Evolutionary conservation across 2,888 invertebrate species (phyloP), one percentile per base, ranked within the genome.

Genomic region (Andricus quercusramuli): DNA sequence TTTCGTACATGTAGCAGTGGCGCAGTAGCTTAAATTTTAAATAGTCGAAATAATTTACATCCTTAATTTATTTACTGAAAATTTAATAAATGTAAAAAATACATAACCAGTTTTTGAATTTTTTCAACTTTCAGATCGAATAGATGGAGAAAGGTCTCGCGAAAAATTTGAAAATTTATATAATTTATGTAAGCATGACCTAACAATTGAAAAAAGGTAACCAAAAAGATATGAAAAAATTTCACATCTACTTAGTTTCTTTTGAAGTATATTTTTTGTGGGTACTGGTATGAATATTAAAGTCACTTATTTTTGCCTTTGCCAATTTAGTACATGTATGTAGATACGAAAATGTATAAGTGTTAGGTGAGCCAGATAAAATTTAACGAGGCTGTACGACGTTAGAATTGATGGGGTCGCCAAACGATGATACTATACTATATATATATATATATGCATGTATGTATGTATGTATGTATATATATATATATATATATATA

Each of bases 351-450:
- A 67, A 65, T 78, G 47, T 65, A 37, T 22, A 78, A 56, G 67
- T 51, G 68, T 44, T 59, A 79, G 65, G 79, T 44, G 51, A 67
- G 77, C 32, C 47, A 47, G 76, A 82, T 82, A 80, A 81, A 80
- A 80, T 82, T 80, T 79, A 81, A 82, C 77, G 80, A 68, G 66
- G 59, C 44, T 78, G 70, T 79, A 68, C 66, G 82, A 80, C 67
- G 67, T 80, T 56, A 59, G 80, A 82, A 79, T 79, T 79, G 64
- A 82, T 77, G 79, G 65, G 59, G 25, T 64, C 78, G 59, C 44
- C 47, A 77, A 80, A 78, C 70, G 68, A 64, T 78, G 59, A 78
- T 78, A 80, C 80, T 80, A 77, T 80, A 68, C 68, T 56, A 56
- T 29, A 51, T 6, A 20, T 3, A 2, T 47, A 47, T 11, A 47